Evolutionary conservation across 2,797 vertebrate genomes (phyloP).

Genomic region (Ataeniobius toweri): DNA sequence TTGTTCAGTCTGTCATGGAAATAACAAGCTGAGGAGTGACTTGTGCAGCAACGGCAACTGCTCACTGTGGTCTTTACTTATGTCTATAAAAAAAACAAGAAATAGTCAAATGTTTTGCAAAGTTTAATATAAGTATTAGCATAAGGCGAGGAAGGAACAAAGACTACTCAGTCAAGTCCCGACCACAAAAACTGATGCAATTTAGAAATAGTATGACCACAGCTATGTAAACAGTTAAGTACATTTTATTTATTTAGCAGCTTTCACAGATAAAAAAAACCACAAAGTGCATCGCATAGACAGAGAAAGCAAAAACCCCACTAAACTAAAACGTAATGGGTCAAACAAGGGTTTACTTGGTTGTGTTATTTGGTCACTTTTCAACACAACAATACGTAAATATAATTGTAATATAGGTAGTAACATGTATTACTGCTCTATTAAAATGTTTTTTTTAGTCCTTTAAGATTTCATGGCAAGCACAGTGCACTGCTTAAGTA

Average conservation of each 20-base stretch:
- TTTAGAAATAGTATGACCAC: too few species aligned
- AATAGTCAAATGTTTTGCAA: neutral
- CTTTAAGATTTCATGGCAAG: too few species aligned
- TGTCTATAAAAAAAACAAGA: constrained; percentile 44
- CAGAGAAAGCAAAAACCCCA: neutral
- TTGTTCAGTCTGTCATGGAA: constrained; percentile 19
- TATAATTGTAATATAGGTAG: too few species aligned
- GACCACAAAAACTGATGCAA: neutral
- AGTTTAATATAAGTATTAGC: neutral
- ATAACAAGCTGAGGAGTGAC: constrained; percentile 35
- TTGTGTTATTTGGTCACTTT: too few species aligned
- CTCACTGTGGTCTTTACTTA: constrained; percentile 43
- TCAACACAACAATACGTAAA: too few species aligned
- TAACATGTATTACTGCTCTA: too few species aligned
- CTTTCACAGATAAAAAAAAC: too few species aligned
- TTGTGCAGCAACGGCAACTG: constrained; percentile 42
- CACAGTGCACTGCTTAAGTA: too few species aligned
- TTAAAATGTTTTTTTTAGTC: too few species aligned
- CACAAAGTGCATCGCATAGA: neutral
- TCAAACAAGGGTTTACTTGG: too few species aligned
- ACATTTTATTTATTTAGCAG: neutral
- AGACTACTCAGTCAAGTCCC: neutral
- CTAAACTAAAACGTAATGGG: neutral
- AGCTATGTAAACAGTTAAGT: neutral
- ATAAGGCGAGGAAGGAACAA: neutral